Conservation (phyloP, 2,888 invertebrate species). For the Pterobdella sp. region DNA sequence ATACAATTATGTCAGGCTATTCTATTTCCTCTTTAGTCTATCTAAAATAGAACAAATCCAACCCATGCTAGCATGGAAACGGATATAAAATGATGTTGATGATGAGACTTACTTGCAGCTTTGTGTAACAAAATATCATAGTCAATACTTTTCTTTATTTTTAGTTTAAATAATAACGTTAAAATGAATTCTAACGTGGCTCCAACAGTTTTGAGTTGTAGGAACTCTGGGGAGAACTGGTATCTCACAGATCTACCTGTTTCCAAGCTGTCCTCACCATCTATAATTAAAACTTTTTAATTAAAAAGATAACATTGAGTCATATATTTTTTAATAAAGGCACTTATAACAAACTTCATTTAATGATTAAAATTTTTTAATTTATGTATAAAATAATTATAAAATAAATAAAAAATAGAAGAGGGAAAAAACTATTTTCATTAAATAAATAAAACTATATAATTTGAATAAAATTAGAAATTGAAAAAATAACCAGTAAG, state of each 20-base stretch:
- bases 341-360: too few species aligned
- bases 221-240: constrained; percentile 94
- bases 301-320: neutral
- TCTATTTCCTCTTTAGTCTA: too few species aligned
- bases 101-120: too few species aligned
- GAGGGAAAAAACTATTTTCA: neutral
- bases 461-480: neutral
- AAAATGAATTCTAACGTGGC: constrained; percentile 81
- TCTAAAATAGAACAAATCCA: too few species aligned
- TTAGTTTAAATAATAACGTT: neutral
- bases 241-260: constrained; percentile 89
- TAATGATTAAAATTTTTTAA: neutral
- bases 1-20: too few species aligned
- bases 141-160: too few species aligned
- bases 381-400: neutral
- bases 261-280: constrained; percentile 45
- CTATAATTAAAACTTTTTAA: neutral
- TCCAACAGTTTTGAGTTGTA: constrained; percentile 88
- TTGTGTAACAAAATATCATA: neutral
- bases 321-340: neutral
- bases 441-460: neutral
- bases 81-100: too few species aligned
- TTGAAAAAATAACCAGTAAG: constrained; percentile 35
- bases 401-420: neutral
- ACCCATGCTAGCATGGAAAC: too few species aligned